Conservation (phyloP, 1,140 invertebrate genomes). For the Pomacea maculata region DNA sequence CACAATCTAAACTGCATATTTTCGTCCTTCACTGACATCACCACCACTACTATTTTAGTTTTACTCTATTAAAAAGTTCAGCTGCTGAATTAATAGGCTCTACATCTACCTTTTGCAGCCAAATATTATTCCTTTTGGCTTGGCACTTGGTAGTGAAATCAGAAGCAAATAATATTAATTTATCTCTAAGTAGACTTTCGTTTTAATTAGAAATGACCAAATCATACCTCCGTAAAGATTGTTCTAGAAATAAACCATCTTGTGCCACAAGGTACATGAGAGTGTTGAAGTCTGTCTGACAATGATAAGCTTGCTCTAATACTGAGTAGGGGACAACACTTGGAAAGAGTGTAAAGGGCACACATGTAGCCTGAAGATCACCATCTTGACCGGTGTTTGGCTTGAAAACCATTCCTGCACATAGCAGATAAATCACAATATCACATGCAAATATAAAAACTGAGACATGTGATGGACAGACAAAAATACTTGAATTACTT, state of each 20-base stretch:
- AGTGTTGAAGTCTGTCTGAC: conserved; percentile 83
- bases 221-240: conserved; percentile 73
- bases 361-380: conserved; percentile 35
- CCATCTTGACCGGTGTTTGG: conserved; percentile 25
- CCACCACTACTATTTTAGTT: too few species aligned
- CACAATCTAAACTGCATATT: too few species aligned
- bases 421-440: conserved; percentile 5
- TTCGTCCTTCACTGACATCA: too few species aligned
- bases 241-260: conserved; percentile 81
- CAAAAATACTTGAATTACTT: background rate
- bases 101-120: too few species aligned
- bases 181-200: too few species aligned
- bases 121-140: too few species aligned
- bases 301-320: conserved; percentile 78
- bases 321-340: conserved; percentile 81
- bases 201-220: too few species aligned
- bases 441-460: background rate
- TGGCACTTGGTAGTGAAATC: too few species aligned
- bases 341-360: conserved; percentile 81
- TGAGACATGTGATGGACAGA: background rate
- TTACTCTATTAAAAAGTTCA: too few species aligned
- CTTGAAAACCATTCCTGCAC: conserved; percentile 48
- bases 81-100: too few species aligned
- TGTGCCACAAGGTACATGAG: conserved; percentile 89
- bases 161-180: too few species aligned